A percentile compares a stretch with the other conserved stretches of the same genome.
These are phyloP conservation scores for Abscondita cerata DNA, from an alignment of 2,888 invertebrate genomes.

Conservation along the genomic window DNA sequence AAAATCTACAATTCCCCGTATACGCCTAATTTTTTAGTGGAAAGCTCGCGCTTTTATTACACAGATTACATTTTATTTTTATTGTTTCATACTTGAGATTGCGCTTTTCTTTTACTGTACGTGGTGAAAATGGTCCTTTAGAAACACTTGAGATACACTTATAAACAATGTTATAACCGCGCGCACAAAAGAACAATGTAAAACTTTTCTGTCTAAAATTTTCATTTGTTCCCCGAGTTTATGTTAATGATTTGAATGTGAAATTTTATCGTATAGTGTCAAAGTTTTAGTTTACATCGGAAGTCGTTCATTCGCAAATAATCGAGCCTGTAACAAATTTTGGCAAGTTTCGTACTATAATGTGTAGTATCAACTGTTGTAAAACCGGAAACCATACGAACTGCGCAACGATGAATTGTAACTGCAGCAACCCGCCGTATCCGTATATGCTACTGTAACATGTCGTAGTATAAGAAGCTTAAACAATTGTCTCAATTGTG, in stretches of 20 bases:
- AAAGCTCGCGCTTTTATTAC: background rate
- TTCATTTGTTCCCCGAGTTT: background rate
- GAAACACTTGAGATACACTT: slow-evolving; percentile 9
- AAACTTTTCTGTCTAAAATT: slow-evolving; percentile 3
- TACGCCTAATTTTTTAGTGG: slow-evolving; percentile 1
- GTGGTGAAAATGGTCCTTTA: background rate
- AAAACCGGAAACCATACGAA: slow-evolving; percentile 32
- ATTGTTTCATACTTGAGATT: slow-evolving; percentile 5
- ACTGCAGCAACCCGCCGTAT: slow-evolving; percentile 28
- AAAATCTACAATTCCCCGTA: background rate
- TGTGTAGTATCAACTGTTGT: slow-evolving; percentile 28
- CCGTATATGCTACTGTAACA: slow-evolving; percentile 38
- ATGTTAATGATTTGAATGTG: background rate
- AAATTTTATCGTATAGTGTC: slow-evolving; percentile 2
- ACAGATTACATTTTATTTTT: slow-evolving; percentile 8
- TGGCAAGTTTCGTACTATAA: slow-evolving; percentile 29
- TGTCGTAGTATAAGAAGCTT: slow-evolving; percentile 51
- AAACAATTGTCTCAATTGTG: slow-evolving; percentile 51
- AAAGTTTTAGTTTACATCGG: slow-evolving; percentile 24
- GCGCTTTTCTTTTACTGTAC: slow-evolving; percentile 8
- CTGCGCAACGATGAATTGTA: slow-evolving; percentile 33
- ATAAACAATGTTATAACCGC: slow-evolving; percentile 11
- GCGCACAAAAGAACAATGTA: slow-evolving; percentile 5
- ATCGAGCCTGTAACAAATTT: slow-evolving; percentile 23
- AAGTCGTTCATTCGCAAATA: slow-evolving; percentile 22